Evolutionary conservation across 2,113 vertebrate species (phyloP).

Genomic region (Lethenteron reissneri): DNA sequence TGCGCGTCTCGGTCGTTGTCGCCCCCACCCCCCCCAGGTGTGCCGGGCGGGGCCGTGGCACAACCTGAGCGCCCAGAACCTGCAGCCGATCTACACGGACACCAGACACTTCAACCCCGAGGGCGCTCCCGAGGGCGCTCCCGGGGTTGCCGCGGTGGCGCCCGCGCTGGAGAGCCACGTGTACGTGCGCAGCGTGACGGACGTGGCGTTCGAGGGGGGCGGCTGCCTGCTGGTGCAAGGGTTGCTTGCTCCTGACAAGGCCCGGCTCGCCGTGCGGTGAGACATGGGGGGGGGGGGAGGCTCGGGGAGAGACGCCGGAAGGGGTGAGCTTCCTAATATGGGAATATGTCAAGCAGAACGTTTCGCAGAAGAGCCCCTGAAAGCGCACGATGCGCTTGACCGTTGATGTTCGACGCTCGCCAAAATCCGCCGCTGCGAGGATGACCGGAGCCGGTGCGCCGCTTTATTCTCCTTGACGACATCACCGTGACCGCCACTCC

Average conservation of each 20-base stretch:
- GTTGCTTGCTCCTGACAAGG: slow-evolving; percentile 19
- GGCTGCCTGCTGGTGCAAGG: slow-evolving; percentile 51
- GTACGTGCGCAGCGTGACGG: neutral
- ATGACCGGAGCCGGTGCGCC: too few relatives aligned
- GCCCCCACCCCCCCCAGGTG: slow-evolving; percentile 19
- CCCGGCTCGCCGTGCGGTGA: slow-evolving; percentile 30
- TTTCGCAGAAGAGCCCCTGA: too few relatives aligned
- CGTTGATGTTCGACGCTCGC: too few relatives aligned
- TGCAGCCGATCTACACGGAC: slow-evolving; percentile 42
- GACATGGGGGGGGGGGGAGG: slow-evolving; percentile 7
- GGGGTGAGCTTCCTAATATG: too few relatives aligned
- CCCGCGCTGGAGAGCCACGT: neutral
- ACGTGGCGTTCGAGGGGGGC: slow-evolving; percentile 53
- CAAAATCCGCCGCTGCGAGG: too few relatives aligned
- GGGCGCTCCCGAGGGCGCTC: slow-evolving; percentile 17
- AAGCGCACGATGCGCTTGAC: too few relatives aligned
- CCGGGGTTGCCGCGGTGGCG: slow-evolving; percentile 22
- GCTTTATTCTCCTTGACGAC: too few relatives aligned
- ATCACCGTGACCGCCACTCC: too few relatives aligned
- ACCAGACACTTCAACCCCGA: neutral
- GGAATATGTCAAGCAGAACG: too few relatives aligned
- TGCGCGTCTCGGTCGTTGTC: too few relatives aligned
- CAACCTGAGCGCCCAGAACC: slow-evolving; percentile 45
- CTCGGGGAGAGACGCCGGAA: too few relatives aligned
- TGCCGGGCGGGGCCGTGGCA: slow-evolving; percentile 42